Evolutionary conservation across 2,888 invertebrate species (phyloP).

Genomic region (Ecliptopera silaceata): DNA sequence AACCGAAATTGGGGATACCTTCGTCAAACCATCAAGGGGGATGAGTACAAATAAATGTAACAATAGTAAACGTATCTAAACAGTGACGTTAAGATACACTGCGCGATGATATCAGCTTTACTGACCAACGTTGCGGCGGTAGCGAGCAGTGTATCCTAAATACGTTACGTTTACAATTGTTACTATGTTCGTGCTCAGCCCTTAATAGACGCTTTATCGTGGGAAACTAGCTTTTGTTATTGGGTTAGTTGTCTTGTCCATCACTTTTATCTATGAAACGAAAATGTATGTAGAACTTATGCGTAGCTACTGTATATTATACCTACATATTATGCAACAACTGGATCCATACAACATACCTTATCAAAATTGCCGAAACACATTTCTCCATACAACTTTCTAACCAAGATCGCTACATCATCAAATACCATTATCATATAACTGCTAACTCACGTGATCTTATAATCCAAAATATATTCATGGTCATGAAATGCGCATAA

Average conservation of each 20-base stretch:
- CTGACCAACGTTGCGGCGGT: too few species aligned
- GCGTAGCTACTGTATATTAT: background rate
- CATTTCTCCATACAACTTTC: background rate
- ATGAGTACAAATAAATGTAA: too few species aligned
- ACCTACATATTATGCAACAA: too few species aligned
- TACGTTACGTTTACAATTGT: too few species aligned
- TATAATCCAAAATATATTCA: conserved; percentile 22
- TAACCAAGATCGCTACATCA: conserved; percentile 2
- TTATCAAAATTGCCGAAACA: background rate
- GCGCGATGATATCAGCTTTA: too few species aligned
- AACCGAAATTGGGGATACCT: conserved; percentile 20
- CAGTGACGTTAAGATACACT: too few species aligned
- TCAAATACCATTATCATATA: conserved; percentile 6
- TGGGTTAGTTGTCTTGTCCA: background rate
- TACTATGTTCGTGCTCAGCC: too few species aligned
- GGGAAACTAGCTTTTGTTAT: conserved; percentile 3
- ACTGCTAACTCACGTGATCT: conserved; percentile 13
- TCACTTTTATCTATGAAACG: background rate
- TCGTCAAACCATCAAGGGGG: conserved; percentile 24
- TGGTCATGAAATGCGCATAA: conserved; percentile 7
- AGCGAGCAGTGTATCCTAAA: too few species aligned
- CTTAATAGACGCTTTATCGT: conserved; percentile 3
- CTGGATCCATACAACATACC: too few species aligned
- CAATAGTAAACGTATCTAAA: too few species aligned
- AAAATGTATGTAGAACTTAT: background rate